Evolutionary conservation across 2,888 invertebrate species (phyloP), one percentile per base, ranked within the genome.

Genomic region (Strigamia crassipes): DNA sequence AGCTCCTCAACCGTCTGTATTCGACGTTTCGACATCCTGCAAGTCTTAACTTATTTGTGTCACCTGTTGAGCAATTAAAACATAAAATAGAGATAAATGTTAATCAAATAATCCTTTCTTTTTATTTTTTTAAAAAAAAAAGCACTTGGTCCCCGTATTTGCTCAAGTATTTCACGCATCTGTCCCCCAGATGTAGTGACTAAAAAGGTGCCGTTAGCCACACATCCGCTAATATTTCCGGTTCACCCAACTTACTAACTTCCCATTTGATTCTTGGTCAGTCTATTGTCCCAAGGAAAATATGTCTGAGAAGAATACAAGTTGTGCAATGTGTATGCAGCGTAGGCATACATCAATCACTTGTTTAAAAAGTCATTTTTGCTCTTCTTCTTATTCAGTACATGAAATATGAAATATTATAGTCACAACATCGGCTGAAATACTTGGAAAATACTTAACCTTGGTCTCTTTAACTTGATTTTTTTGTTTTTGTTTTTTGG

Each of bases 1-100:
- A 84, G 82, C 27, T 84, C 83, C 21, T 81, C 84, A 15, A 84
- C 73, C 6, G 82, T 82, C 23, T 73, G 73, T n/a, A 83, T 56
- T 34, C 56, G 27, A 34, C 78, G 73, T 15, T 82, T 42, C 9
- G 23, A 78, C 78, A 78, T 78, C 12, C 12, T 66, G 27, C 27
- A 23, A 27, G 31, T 78, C 15, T 23, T 10, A 78, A 78, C 18
- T 78, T 27, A 12, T 78, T 78, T 78, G 8, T 66, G 78, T 38
- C 61, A 61, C 61, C 61, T 61, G 61, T 23, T 21, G n/a, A 18
- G 2, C 18, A 15, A 61, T 18, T 21, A 18, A 15, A 61, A 61
- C 8, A 61, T n/a, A n/a, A n/a, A n/a, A n/a, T n/a, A n/a, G n/a
- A n/a, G n/a, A n/a, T n/a, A n/a, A n/a, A n/a, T n/a, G n/a, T n/a